phyloP scores from a whole-genome alignment of 1,140 invertebrate genomes.

The Thaumetopoea pityocampa region DNA sequence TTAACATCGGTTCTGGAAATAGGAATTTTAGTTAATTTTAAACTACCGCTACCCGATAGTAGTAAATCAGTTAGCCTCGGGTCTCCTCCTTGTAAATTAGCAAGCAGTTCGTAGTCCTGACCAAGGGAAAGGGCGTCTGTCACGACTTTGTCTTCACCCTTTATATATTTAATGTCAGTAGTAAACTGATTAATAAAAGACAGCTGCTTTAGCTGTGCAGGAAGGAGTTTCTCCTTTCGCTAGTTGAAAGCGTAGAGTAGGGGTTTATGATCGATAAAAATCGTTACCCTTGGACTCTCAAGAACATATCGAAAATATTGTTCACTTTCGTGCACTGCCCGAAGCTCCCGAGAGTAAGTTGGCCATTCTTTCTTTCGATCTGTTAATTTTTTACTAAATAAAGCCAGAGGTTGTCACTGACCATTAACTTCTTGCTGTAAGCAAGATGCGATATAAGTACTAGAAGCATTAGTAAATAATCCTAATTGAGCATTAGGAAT shows the following conservation, averaged over 20 bases:
- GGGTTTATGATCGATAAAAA: constrained; percentile 66
- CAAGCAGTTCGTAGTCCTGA: not conserved
- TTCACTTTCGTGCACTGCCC: constrained; percentile 61
- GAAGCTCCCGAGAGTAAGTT: constrained; percentile 46
- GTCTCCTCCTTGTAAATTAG: not conserved
- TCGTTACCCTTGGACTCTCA: constrained; percentile 32
- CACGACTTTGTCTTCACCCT: not conserved
- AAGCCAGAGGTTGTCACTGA: constrained; percentile 28
- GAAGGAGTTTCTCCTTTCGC: constrained; percentile 19
- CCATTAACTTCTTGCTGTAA: constrained; percentile 39
- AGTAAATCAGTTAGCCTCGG: too few relatives aligned
- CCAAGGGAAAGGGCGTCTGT: not conserved
- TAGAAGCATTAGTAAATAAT: constrained; percentile 49
- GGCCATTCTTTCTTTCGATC: too few relatives aligned
- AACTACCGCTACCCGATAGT: too few relatives aligned
- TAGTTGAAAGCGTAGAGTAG: constrained; percentile 44
- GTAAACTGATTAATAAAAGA: constrained; percentile 2
- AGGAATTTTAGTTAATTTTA: not conserved
- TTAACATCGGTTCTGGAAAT: too few relatives aligned
- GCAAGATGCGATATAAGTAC: constrained; percentile 40
- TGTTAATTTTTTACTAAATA: too few relatives aligned
- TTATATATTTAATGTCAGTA: not conserved
- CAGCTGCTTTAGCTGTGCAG: constrained; percentile 19
- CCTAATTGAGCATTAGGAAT: constrained; percentile 7
- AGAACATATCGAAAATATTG: constrained; percentile 63